A percentile compares a stretch with the other conserved stretches of the same genome.
phyloP scores from a whole-genome alignment of 2,113 vertebrate genomes.

The Glaucidium brasilianum region DNA sequence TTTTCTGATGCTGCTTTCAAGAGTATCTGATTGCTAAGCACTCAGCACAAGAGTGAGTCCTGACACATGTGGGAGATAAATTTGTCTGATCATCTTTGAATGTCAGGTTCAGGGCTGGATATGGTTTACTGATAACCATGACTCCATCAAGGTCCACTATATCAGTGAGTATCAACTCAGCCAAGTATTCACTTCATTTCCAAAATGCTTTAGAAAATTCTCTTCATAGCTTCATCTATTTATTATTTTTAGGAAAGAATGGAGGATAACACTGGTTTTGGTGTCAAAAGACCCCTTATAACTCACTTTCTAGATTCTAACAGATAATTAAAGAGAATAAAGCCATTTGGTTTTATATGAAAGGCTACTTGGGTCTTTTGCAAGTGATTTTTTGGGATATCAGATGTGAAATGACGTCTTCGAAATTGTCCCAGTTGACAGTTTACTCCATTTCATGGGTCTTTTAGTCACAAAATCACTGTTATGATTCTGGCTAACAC shows the following conservation, averaged over 20 bases:
- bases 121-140: background rate
- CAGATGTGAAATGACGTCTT: background rate
- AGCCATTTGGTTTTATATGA: background rate
- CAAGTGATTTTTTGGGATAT: background rate
- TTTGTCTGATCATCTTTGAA: background rate
- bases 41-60: background rate
- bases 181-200: background rate
- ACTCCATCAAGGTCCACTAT: background rate
- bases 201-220: background rate
- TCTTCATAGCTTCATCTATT: background rate
- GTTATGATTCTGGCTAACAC: background rate
- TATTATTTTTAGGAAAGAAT: background rate
- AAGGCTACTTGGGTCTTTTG: background rate
- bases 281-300: background rate
- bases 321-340: background rate
- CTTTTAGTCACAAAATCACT: background rate
- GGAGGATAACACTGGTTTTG: background rate
- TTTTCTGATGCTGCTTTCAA: background rate
- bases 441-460: background rate
- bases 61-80: background rate
- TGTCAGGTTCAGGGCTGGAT: background rate
- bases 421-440: background rate
- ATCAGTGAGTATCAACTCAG: background rate
- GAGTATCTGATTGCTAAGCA: constrained; percentile 1
- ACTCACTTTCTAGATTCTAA: background rate